Evolutionary conservation across 1,140 invertebrate species (phyloP).

Genomic region (Drosophila albomicans): DNA sequence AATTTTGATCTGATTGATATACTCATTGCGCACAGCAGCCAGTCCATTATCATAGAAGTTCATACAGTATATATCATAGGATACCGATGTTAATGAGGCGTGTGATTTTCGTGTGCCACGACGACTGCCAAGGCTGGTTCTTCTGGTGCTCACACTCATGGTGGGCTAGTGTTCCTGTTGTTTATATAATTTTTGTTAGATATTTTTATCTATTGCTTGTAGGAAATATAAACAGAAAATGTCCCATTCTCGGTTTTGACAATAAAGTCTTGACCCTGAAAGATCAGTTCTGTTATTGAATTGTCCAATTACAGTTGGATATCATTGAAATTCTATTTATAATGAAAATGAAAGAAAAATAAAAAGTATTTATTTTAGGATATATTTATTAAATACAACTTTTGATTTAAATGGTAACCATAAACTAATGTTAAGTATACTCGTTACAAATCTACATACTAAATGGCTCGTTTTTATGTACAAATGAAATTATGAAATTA

Average conservation of each 20-base stretch:
- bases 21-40: constrained; percentile 63
- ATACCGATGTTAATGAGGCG: not conserved
- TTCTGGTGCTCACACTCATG: constrained; percentile 39
- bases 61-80: constrained; percentile 56
- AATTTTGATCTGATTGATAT: constrained; percentile 44
- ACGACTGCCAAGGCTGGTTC: not conserved
- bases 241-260: constrained; percentile 10
- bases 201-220: constrained; percentile 5
- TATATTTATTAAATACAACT: not conserved
- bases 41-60: constrained; percentile 70
- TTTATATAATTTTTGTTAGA: not conserved
- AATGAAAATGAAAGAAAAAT: no score
- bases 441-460: constrained; percentile 14
- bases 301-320: no score
- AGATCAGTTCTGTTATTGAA: no score
- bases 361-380: constrained; percentile 12
- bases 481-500: constrained; percentile 56
- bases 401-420: not conserved
- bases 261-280: not conserved
- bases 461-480: constrained; percentile 68
- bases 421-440: constrained; percentile 9
- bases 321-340: no score
- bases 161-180: not conserved
- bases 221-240: constrained; percentile 23
- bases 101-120: not conserved